Percentiles rank a stretch among this genome's conserved stretches.
Evolutionary conservation across 1,140 invertebrate species (phyloP).

Genomic region (Heterodera carotae): DNA sequence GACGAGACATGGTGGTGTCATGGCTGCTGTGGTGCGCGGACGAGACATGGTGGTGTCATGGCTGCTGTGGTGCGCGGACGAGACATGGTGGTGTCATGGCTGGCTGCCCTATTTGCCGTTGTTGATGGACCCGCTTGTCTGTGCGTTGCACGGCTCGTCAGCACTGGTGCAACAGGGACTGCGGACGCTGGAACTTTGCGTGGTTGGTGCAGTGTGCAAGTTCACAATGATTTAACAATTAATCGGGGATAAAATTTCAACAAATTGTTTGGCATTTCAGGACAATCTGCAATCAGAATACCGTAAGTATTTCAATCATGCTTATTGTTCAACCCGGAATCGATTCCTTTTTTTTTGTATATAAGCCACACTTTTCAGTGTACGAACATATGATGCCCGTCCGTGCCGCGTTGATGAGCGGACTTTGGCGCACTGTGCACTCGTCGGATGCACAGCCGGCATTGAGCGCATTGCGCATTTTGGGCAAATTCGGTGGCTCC

Average conservation of each 20-base stretch:
- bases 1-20: too few relatives aligned
- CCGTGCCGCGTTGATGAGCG: constrained; percentile 93
- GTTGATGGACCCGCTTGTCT: constrained; percentile 95
- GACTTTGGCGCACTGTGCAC: constrained; percentile 80
- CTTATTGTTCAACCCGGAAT: too few relatives aligned
- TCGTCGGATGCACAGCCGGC: constrained; percentile 35
- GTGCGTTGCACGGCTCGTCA: constrained; percentile 92
- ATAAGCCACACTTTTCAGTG: constrained; percentile 66
- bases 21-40: too few relatives aligned
- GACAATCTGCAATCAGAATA: constrained; percentile 98
- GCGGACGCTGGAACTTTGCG: constrained; percentile 91
- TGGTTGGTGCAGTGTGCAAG: too few relatives aligned
- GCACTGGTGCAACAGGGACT: constrained; percentile 88
- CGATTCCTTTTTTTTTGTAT: background rate
- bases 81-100: too few relatives aligned
- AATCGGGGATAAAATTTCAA: too few relatives aligned
- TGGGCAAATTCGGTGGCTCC: constrained; percentile 96
- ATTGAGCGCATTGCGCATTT: constrained; percentile 84
- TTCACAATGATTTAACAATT: background rate
- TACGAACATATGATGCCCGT: constrained; percentile 99
- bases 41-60: too few relatives aligned
- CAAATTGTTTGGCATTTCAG: too few relatives aligned
- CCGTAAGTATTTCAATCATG: constrained; percentile 43
- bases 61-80: too few relatives aligned
- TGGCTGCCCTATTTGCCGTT: constrained; percentile 95